Percentiles rank a stretch among this genome's conserved stretches.
phyloP scores from a whole-genome alignment of 2,113 vertebrate genomes.

The Stigmatopora argus region DNA sequence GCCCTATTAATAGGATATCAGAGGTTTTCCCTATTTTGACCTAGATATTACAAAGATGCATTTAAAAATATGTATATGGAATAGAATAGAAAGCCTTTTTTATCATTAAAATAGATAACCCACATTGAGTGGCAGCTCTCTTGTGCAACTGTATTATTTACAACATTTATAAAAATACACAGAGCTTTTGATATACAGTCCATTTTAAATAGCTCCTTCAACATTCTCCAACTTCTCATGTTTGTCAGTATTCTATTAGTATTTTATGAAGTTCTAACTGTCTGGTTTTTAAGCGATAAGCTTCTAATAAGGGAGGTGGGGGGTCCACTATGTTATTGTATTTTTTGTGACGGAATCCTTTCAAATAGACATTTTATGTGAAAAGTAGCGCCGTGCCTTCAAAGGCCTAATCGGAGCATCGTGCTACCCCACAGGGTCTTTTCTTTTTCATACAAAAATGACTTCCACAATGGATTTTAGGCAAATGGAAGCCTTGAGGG shows the following conservation, averaged over 20 bases:
- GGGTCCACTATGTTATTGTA: not conserved
- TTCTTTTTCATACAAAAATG: not conserved
- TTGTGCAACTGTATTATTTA: no score
- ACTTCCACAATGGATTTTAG: not conserved
- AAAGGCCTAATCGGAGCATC: not conserved
- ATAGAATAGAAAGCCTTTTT: not conserved
- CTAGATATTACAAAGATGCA: not conserved
- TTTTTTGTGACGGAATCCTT: not conserved
- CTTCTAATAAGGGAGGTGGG: not conserved
- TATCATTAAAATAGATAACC: not conserved
- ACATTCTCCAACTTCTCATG: not conserved
- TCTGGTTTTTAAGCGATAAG: constrained; percentile 4
- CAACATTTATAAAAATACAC: no score
- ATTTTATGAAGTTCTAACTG: not conserved
- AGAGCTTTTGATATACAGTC: not conserved
- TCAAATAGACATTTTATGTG: constrained; percentile 1
- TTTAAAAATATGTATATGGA: not conserved
- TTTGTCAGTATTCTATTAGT: not conserved
- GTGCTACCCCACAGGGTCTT: not conserved
- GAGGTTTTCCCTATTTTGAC: not conserved
- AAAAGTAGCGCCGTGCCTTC: not conserved
- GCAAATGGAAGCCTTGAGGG: not conserved
- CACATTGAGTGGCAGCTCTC: not conserved
- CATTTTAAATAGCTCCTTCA: not conserved
- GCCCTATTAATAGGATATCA: constrained; percentile 2